Percentiles rank a stretch among this genome's conserved stretches.
phyloP scores from a whole-genome alignment of 2,113 vertebrate species.

The Leptobrachium ailaonicum region DNA sequence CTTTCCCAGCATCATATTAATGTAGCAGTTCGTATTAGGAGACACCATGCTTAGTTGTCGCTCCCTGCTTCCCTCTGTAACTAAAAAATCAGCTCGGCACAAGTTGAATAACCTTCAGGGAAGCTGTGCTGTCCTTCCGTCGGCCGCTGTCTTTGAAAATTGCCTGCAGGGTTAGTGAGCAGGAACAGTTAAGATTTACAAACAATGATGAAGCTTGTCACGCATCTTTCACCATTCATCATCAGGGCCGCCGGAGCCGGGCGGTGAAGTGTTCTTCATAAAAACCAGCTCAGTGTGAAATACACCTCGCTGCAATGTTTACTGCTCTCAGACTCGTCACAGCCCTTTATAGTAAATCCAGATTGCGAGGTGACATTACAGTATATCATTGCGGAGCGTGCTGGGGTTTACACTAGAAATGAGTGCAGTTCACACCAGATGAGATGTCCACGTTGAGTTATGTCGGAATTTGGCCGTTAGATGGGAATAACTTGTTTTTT shows the following conservation, averaged over 20 bases:
- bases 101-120: conserved; percentile 99
- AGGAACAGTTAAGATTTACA: conserved; percentile 99
- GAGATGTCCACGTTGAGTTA: conserved; percentile 95
- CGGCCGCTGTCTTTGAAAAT: conserved; percentile 98
- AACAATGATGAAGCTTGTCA: conserved; percentile 99
- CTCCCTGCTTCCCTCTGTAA: conserved; percentile 5
- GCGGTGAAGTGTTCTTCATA: conserved; percentile 99
- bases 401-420: conserved; percentile 80
- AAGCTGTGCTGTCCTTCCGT: conserved; percentile 91
- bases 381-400: conserved; percentile 89
- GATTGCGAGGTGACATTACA: conserved; percentile 94
- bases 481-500: conserved; percentile 76
- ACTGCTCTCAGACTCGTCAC: conserved; percentile 97
- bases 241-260: conserved; percentile 86
- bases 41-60: conserved; percentile 8
- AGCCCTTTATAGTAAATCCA: conserved; percentile 96
- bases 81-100: conserved; percentile 79
- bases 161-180: conserved; percentile 99
- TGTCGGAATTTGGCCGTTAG: conserved; percentile 90
- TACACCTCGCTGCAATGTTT: conserved; percentile 98
- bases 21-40: conserved; percentile 11
- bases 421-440: conserved; percentile 86
- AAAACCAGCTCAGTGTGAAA: conserved; percentile 99
- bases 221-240: conserved; percentile 99
- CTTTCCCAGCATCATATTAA: not conserved